Evolutionary conservation across 2,797 vertebrate genomes (phyloP).

Genomic region (Ceryle rudis): DNA sequence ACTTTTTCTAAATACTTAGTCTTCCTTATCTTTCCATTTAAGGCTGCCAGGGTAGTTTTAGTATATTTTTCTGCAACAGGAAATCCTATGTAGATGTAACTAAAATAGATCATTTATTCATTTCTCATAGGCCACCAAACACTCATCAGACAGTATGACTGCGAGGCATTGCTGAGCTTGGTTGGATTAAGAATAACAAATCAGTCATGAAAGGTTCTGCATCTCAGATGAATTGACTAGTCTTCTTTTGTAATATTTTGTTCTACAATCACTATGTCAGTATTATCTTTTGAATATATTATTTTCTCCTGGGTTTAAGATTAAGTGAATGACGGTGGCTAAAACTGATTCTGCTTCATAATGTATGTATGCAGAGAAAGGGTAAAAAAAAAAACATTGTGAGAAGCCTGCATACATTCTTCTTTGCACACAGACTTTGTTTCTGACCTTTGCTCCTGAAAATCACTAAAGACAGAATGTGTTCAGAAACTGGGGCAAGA

Average conservation of each 20-base stretch:
- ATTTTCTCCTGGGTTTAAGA: neutral
- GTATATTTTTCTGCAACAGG: neutral
- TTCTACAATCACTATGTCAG: neutral
- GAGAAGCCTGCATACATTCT: accelerated
- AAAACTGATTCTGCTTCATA: neutral
- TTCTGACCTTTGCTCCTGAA: neutral
- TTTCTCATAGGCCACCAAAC: neutral
- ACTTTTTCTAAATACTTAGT: neutral
- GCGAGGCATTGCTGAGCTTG: neutral
- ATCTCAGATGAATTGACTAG: neutral
- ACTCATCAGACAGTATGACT: neutral
- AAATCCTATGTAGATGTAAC: neutral
- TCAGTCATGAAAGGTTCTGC: neutral
- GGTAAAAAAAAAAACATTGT: neutral
- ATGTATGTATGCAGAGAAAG: neutral
- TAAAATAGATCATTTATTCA: neutral
- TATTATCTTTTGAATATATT: neutral
- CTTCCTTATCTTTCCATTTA: neutral
- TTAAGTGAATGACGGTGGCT: neutral
- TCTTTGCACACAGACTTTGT: neutral
- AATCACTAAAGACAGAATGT: neutral
- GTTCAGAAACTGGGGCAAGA: neutral
- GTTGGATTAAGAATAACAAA: neutral
- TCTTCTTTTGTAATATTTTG: neutral
- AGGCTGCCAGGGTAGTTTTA: neutral